Evolutionary conservation across 2,888 invertebrate genomes (phyloP).

Genomic region (Clostera curtula): DNA sequence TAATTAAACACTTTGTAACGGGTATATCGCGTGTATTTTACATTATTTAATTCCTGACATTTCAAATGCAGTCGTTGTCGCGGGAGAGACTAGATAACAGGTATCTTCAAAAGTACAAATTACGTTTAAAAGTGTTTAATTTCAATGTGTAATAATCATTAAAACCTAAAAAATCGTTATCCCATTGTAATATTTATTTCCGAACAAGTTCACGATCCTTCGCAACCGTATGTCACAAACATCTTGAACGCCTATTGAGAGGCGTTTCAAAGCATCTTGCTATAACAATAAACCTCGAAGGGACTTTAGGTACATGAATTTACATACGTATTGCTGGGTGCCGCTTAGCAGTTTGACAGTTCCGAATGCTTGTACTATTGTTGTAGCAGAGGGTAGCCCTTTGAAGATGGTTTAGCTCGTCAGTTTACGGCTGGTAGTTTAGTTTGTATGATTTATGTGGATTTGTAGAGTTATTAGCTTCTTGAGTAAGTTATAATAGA

Average conservation of each 20-base stretch:
- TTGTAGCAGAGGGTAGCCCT: constrained; percentile 33
- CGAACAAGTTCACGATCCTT: not conserved
- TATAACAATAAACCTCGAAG: constrained; percentile 65
- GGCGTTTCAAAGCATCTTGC: constrained; percentile 55
- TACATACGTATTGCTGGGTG: constrained; percentile 56
- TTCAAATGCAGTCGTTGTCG: too few species aligned
- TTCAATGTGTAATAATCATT: too few species aligned
- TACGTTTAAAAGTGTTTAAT: too few species aligned
- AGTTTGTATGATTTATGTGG: constrained; percentile 18
- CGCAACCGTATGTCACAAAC: constrained; percentile 31
- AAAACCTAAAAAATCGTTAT: too few species aligned
- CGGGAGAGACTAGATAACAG: too few species aligned
- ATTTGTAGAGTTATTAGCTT: too few species aligned
- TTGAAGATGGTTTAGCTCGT: constrained; percentile 29
- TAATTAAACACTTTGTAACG: too few species aligned
- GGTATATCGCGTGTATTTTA: too few species aligned
- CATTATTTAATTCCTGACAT: too few species aligned
- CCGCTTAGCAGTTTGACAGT: constrained; percentile 64
- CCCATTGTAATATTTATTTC: not conserved
- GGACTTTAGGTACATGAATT: constrained; percentile 49
- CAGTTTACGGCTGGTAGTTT: constrained; percentile 17
- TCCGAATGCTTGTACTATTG: constrained; percentile 34
- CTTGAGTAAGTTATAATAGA: too few species aligned
- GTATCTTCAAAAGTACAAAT: too few species aligned
- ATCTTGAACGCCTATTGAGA: constrained; percentile 45